Evolutionary conservation across 1,140 invertebrate species (phyloP).

Genomic region (Meloidogyne hapla): DNA sequence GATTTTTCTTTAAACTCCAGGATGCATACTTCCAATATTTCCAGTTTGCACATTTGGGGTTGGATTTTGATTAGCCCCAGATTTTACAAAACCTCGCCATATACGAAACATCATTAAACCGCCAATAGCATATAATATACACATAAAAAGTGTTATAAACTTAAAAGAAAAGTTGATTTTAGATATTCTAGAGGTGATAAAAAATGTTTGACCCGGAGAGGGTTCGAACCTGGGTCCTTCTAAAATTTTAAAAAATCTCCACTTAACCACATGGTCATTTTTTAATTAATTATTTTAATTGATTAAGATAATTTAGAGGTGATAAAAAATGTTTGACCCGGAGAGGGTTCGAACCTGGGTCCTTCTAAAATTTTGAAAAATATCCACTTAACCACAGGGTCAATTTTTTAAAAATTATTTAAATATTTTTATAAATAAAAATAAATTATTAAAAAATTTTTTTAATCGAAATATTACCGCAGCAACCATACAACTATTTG

Average conservation of each 20-base stretch:
- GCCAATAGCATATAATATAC: conserved; percentile 42
- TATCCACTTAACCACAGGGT: too few species aligned
- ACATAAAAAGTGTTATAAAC: conserved; percentile 34
- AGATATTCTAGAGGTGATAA: not conserved
- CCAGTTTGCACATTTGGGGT: conserved; percentile 47
- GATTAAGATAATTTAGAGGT: not conserved
- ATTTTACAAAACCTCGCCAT: conserved; percentile 48
- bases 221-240: not conserved
- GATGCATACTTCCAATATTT: conserved; percentile 45
- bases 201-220: conserved; percentile 3
- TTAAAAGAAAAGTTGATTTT: conserved; percentile 17
- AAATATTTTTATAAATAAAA: conserved; percentile 1
- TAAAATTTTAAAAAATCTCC: too few species aligned
- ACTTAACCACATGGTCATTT: too few species aligned
- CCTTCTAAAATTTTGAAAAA: not conserved
- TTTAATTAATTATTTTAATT: too few species aligned
- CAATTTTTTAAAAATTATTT: too few species aligned
- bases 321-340: conserved; percentile 11
- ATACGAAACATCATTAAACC: conserved; percentile 54
- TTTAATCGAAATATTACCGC: conserved; percentile 31
- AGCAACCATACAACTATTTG: conserved; percentile 39
- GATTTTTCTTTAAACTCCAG: conserved; percentile 34
- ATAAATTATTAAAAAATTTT: conserved; percentile 22
- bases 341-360: not conserved
- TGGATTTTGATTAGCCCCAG: conserved; percentile 47